Evolutionary conservation across 2,113 vertebrate species (phyloP).

Genomic region (Centrocercus urophasianus): DNA sequence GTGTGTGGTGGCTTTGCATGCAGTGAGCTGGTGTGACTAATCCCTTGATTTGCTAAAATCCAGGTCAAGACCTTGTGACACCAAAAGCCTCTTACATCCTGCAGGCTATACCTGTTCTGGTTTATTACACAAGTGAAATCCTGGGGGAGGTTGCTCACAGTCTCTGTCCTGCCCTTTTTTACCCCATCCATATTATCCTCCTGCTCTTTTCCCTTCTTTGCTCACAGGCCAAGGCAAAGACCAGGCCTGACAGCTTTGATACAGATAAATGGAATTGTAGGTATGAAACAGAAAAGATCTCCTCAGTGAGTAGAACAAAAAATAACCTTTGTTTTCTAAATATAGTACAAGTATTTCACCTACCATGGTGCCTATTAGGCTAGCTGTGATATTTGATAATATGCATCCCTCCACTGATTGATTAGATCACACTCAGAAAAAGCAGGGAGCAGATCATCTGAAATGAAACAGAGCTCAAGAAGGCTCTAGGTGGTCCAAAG

Average conservation of each 20-base stretch:
- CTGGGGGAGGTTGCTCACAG: not conserved
- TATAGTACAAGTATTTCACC: constrained; percentile 31
- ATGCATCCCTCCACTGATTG: accelerated
- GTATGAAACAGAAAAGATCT: constrained; percentile 11
- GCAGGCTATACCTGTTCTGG: not conserved
- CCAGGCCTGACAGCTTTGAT: not conserved
- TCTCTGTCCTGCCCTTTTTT: not conserved
- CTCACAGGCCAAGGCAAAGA: not conserved
- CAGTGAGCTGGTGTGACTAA: not conserved
- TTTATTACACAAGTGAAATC: not conserved
- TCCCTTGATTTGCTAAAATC: not conserved
- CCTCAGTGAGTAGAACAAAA: constrained; percentile 11
- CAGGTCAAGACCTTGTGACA: not conserved
- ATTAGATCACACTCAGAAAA: not conserved
- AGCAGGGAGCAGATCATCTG: not conserved
- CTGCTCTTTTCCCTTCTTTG: not conserved
- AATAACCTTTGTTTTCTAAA: constrained; percentile 30
- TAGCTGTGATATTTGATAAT: not conserved
- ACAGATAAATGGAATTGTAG: not conserved
- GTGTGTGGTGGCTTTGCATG: not conserved
- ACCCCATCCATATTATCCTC: not conserved
- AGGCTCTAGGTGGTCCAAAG: not conserved
- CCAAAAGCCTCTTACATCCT: not conserved
- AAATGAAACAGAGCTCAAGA: not conserved
- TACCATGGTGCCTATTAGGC: not conserved